Conservation (phyloP, 2,113 vertebrate species). For the Podarcis muralis region DNA sequence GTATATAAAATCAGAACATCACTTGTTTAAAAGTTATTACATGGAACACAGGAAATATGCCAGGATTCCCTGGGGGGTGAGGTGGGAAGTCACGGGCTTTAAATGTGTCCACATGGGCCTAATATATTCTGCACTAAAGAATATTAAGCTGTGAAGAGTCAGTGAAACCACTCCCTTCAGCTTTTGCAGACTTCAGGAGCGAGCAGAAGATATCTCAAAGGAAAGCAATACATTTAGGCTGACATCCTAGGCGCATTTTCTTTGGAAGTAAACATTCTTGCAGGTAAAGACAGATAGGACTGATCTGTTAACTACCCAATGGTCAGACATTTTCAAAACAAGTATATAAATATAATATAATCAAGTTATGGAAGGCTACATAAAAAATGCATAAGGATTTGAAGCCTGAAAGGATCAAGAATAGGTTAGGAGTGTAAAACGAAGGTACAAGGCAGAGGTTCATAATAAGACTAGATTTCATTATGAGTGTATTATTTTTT, state of each 20-base stretch:
- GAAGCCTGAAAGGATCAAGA: conserved; percentile 36
- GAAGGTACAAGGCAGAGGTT: conserved; percentile 14
- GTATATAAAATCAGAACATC: too few species aligned
- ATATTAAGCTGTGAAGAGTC: conserved; percentile 14
- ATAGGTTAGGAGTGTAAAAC: background rate
- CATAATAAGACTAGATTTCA: conserved; percentile 20
- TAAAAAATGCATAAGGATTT: conserved; percentile 35
- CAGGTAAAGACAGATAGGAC: background rate
- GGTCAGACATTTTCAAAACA: background rate
- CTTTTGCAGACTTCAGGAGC: conserved; percentile 1
- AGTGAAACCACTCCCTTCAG: background rate
- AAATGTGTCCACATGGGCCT: background rate
- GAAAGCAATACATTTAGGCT: conserved; percentile 13
- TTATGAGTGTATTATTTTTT: conserved; percentile 16
- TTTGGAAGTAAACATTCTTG: background rate
- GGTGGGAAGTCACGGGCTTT: too few species aligned
- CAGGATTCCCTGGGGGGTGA: too few species aligned
- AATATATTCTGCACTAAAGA: conserved; percentile 5
- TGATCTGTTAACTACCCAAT: background rate
- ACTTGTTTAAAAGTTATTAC: too few species aligned
- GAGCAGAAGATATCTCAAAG: conserved; percentile 24
- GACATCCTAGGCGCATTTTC: background rate
- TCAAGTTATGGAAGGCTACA: conserved; percentile 12
- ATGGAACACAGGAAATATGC: too few species aligned
- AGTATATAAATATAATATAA: conserved; percentile 24